phyloP scores from a whole-genome alignment of 1,140 invertebrate genomes.

The Drosophila arizonae region DNA sequence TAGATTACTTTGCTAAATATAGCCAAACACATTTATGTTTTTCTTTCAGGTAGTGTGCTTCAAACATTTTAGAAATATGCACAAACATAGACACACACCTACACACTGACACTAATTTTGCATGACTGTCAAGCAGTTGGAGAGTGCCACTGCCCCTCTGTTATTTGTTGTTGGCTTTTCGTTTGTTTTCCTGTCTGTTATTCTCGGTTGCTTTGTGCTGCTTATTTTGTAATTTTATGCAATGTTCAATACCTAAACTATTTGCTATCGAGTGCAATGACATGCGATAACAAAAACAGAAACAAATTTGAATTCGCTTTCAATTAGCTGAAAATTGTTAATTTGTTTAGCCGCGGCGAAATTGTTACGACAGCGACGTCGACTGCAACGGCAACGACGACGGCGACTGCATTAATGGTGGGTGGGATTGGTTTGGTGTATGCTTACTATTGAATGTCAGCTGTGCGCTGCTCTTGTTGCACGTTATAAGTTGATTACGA shows the following conservation, averaged over 20 bases:
- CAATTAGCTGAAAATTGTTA: conserved; percentile 65
- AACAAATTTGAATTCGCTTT: conserved; percentile 46
- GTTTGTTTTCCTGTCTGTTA: conserved; percentile 20
- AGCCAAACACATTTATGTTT: conserved; percentile 8
- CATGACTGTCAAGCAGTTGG: conserved; percentile 25
- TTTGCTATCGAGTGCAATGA: conserved; percentile 62
- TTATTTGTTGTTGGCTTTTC: conserved; percentile 32
- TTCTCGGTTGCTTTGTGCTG: conserved; percentile 28
- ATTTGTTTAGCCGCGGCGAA: conserved; percentile 34
- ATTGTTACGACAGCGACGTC: conserved; percentile 53
- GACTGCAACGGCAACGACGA: conserved; percentile 35
- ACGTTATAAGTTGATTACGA: conserved; percentile 51
- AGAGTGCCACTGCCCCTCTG: conserved; percentile 12
- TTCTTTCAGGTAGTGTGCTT: background rate
- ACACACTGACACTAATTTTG: background rate
- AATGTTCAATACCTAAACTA: conserved; percentile 37
- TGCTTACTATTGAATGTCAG: conserved; percentile 44
- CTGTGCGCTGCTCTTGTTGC: conserved; percentile 52
- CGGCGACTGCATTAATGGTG: conserved; percentile 18
- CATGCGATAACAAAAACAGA: conserved; percentile 44
- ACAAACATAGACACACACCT: conserved; percentile 25
- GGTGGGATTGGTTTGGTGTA: conserved; percentile 9
- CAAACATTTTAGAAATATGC: conserved; percentile 17
- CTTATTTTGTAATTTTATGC: conserved; percentile 59
- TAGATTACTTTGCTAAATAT: conserved; percentile 33